Evolutionary conservation across 2,113 vertebrate genomes (phyloP).

Genomic region (Bothrops jararaca): DNA sequence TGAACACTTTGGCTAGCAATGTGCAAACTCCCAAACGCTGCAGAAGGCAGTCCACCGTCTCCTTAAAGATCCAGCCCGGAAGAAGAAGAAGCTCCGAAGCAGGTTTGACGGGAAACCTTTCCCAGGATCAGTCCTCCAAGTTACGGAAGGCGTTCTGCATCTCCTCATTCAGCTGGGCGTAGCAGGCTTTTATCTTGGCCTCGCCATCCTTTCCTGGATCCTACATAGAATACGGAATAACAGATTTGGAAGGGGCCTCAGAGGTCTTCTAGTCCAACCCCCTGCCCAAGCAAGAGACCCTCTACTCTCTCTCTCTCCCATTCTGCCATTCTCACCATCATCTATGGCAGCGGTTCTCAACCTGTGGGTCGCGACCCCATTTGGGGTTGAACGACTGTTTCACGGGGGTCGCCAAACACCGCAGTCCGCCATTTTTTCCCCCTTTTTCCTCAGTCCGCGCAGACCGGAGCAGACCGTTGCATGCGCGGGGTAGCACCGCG

Average conservation of each 20-base stretch:
- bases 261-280: background rate
- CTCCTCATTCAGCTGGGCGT: conserved; percentile 50
- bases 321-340: too few relatives aligned
- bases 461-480: too few relatives aligned
- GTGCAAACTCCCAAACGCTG: background rate
- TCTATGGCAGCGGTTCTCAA: too few relatives aligned
- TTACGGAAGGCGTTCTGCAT: conserved; percentile 61
- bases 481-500: too few relatives aligned
- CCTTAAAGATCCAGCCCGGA: background rate
- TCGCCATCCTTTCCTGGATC: conserved; percentile 55
- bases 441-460: too few relatives aligned
- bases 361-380: too few relatives aligned
- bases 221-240: conserved; percentile 6
- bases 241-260: background rate
- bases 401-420: too few relatives aligned
- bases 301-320: too few relatives aligned
- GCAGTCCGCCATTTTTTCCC: too few relatives aligned
- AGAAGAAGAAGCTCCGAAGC: background rate
- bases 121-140: conserved; percentile 46
- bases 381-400: too few relatives aligned
- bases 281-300: background rate
- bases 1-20: background rate
- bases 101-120: background rate
- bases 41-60: background rate
- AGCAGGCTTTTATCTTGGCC: conserved; percentile 48